Base-by-base conservation (phyloP, 2,113 vertebrate species). In the Procavia capensis region DNA sequence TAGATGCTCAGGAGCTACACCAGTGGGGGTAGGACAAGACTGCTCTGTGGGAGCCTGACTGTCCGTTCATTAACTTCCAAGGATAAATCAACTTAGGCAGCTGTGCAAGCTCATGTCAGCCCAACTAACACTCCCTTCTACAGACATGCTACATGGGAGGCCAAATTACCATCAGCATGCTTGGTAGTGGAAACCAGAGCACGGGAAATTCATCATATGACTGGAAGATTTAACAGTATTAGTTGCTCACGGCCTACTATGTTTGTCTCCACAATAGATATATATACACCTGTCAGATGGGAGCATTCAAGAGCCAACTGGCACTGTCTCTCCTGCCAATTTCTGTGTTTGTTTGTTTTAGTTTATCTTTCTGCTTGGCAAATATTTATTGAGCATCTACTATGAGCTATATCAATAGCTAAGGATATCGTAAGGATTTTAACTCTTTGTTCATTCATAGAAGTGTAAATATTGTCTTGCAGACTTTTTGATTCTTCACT, bases 381-480 rank as follows among this genome's bases (percentile, higher is more conserved):
- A 95, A 87, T 95, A 85, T 86, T 96, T 91, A 45, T 68, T 27
- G 61, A 94, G 11, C 19, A 76, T 64, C 86, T 68, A 66, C 75
- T 79, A 24, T 64, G 82, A 50, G 36, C n/a, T 80, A 85, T 72
- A 90, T n/a, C n/a, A n/a, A n/a, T n/a, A n/a, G n/a, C n/a, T n/a
- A n/a, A n/a, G n/a, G 68, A 64, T 72, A 90, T 43, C 24, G 36
- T 45, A 64, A 75, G 64, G 91, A 82, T 91, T 91, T 95, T 81
- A 82, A 91, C 36, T 24, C 64, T 75, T 75, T 87, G 88, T 82
- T 57, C 57, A 64, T 31, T 66, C 43, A 75, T 74, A 47, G 50
- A 85, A 72, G 59, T 88, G 41, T n/a, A 89, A 92, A 63, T 72
- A 95, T 72, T 92, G 79, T 63, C 50, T 63, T 57, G 20, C 4